Conservation (phyloP, 2,113 vertebrate species). For the Poeciliopsis occidentalis region DNA sequence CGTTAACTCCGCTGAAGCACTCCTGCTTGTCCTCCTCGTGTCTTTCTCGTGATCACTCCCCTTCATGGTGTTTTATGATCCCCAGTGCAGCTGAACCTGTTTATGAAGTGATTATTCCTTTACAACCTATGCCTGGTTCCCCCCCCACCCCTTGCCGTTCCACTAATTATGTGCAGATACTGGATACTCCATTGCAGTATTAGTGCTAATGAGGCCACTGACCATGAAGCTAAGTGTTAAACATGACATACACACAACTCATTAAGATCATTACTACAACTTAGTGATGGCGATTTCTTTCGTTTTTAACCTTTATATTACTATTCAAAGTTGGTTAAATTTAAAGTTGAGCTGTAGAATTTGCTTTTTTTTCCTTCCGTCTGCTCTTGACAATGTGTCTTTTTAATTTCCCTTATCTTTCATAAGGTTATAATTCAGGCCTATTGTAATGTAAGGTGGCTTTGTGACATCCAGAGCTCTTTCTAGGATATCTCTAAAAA, state of each 20-base stretch:
- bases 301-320: constrained; percentile 5
- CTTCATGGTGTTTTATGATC: constrained; percentile 33
- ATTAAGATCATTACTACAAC: constrained; percentile 64
- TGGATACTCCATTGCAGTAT: constrained; percentile 58
- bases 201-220: constrained; percentile 68
- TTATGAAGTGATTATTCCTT: constrained; percentile 42
- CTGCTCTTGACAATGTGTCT: background rate
- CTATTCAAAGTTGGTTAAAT: background rate
- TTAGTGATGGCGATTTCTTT: constrained; percentile 14
- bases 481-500: background rate
- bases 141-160: background rate
- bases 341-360: background rate
- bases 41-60: constrained; percentile 29
- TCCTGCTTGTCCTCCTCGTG: constrained; percentile 7
- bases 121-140: constrained; percentile 5
- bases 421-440: background rate
- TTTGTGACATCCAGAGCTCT: background rate
- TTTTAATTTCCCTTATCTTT: background rate
- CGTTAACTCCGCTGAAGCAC: background rate
- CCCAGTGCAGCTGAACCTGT: constrained; percentile 28
- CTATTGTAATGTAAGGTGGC: background rate
- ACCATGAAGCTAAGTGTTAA: constrained; percentile 58
- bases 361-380: background rate
- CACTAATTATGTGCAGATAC: constrained; percentile 63
- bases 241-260: constrained; percentile 62